These are phyloP conservation scores for Rhyacophila evoluta DNA, from an alignment of 2,888 invertebrate species.

Conservation along the genomic window DNA sequence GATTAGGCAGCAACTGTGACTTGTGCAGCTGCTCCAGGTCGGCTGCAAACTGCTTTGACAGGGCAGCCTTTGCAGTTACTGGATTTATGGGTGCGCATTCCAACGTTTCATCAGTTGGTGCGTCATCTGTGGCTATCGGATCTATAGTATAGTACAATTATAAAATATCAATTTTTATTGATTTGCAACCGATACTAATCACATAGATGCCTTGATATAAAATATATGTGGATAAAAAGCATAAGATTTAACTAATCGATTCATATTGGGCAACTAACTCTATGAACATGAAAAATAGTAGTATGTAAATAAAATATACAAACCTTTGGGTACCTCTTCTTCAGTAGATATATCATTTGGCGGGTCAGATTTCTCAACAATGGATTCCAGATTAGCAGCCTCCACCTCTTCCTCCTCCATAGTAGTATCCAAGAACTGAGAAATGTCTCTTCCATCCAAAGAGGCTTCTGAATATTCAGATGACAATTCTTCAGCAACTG, in stretches of 20 bases:
- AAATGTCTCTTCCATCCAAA: conserved; percentile 63
- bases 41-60: not conserved
- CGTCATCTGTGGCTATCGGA: not conserved
- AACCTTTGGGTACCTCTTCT: not conserved
- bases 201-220: not conserved
- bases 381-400: conserved; percentile 47
- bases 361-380: not conserved
- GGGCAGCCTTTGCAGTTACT: not conserved
- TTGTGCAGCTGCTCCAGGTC: not conserved
- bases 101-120: not conserved
- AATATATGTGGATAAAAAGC: too few species aligned
- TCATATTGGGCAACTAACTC: too few species aligned
- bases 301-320: too few species aligned
- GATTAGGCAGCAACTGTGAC: conserved; percentile 56
- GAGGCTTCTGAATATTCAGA: conserved; percentile 66
- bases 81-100: not conserved
- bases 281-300: too few species aligned
- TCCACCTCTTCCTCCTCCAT: conserved; percentile 58
- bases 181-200: too few species aligned
- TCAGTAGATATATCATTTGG: not conserved
- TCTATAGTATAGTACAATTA: too few species aligned
- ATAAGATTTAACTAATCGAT: too few species aligned
- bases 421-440: conserved; percentile 65
- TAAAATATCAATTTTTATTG: too few species aligned
- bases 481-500: conserved; percentile 56